Percentiles rank a stretch among this genome's conserved stretches.
These are phyloP conservation scores for Habroteleia sp. DNA, from an alignment of 2,888 invertebrate genomes.

Conservation along the genomic window DNA sequence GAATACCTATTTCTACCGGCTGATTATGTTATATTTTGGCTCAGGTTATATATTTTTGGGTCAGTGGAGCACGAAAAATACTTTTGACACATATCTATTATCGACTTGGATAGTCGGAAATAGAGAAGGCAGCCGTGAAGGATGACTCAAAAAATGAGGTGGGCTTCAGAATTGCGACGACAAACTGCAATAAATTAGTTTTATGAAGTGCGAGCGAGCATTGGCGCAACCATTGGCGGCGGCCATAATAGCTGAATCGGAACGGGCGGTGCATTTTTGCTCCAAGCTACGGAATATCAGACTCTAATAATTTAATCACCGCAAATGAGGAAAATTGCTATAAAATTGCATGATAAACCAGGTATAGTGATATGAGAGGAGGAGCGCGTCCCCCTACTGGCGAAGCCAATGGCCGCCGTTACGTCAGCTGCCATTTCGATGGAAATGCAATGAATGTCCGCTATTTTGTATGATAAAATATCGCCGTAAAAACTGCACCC, in stretches of 20 bases:
- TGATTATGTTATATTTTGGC: conserved; percentile 48
- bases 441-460: conserved; percentile 78
- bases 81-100: conserved; percentile 66
- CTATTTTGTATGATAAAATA: conserved; percentile 79
- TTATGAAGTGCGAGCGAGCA: background rate
- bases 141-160: conserved; percentile 36
- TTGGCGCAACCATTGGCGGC: conserved; percentile 12
- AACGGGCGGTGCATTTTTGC: conserved; percentile 64
- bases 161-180: conserved; percentile 20
- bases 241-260: conserved; percentile 44
- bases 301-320: conserved; percentile 76
- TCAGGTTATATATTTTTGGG: conserved; percentile 63
- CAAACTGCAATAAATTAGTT: conserved; percentile 21
- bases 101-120: conserved; percentile 66
- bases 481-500: conserved; percentile 70
- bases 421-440: conserved; percentile 79
- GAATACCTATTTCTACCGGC: conserved; percentile 17
- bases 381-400: conserved; percentile 60
- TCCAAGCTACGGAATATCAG: conserved; percentile 67
- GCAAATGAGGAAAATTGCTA: conserved; percentile 80
- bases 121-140: conserved; percentile 57
- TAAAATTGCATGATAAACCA: conserved; percentile 78
- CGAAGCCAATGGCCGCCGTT: conserved; percentile 72
- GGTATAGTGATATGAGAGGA: conserved; percentile 67
- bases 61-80: conserved; percentile 64